Evolutionary conservation across 1,140 invertebrate genomes (phyloP).

Genomic region (Drosophila pseudoananassae): DNA sequence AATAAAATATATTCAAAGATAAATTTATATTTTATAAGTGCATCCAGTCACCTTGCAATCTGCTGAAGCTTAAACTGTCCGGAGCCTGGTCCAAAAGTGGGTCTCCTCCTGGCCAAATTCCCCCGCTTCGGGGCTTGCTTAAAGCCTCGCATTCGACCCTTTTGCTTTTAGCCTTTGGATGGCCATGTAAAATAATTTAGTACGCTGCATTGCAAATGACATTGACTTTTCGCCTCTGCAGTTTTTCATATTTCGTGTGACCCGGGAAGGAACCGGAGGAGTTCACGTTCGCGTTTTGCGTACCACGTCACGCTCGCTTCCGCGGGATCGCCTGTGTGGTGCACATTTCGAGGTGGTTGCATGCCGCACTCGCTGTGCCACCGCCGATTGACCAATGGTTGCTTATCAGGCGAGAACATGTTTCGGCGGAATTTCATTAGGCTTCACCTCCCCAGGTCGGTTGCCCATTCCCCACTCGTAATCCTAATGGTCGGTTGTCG

Average conservation of each 20-base stretch:
- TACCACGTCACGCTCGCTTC: constrained; percentile 70
- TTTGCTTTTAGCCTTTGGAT: constrained; percentile 19
- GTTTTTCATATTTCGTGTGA: constrained; percentile 54
- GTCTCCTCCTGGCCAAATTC: constrained; percentile 3
- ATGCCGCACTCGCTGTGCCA: constrained; percentile 45
- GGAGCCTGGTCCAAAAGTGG: constrained; percentile 5
- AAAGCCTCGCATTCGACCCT: constrained; percentile 14
- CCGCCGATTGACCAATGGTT: constrained; percentile 73
- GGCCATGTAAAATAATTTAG: constrained; percentile 68
- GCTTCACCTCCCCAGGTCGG: constrained; percentile 34
- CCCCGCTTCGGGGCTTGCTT: background rate
- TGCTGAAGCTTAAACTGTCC: constrained; percentile 7
- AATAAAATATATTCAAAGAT: background rate
- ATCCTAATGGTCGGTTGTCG: constrained; percentile 66
- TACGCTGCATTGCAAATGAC: constrained; percentile 66
- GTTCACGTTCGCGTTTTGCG: constrained; percentile 28
- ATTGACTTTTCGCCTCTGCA: constrained; percentile 64
- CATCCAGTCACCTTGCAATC: constrained; percentile 5
- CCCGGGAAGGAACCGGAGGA: background rate
- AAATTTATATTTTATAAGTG: background rate
- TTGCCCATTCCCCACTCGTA: background rate
- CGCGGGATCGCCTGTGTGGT: constrained; percentile 70
- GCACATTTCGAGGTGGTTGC: constrained; percentile 70
- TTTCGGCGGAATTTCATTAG: constrained; percentile 82
- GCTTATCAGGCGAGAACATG: constrained; percentile 84